Base-by-base conservation (phyloP, 2,113 vertebrate species). In the Orientallactaga bullata region DNA sequence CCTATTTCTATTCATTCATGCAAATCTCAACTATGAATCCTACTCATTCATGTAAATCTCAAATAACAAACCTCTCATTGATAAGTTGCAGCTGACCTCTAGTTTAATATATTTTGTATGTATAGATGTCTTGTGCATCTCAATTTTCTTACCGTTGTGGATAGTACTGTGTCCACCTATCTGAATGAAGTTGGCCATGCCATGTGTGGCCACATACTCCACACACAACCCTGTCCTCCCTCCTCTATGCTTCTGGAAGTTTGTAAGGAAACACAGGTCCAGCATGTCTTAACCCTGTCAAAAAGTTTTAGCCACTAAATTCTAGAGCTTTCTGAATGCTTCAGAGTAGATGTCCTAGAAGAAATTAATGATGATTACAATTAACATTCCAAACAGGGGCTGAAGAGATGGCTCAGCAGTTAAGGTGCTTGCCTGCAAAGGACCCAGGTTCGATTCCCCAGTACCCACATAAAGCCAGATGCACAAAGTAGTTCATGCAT, bases 321-420 rank as follows among this genome's bases (percentile, higher is more conserved):
- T 39, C 79, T 94, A 96, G n/a, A 90, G 71, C 18, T 96, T 76
- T 73, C 94, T 94, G 88, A 86, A 84, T 61, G 58, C 58, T 94
- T 97, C n/a, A 3, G 37, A 97, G 85, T 42, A 91, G 93, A 78
- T 80, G 21, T 85, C 96, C 88, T 96, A 90, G 60, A 68, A 91
- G 71, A 88, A 95, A n/a, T n/a, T n/a, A 94, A n/a, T 76, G 42
- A 37, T 55, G 30, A 58, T 7, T 71, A 51, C 51, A 92, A 65
- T 51, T 42, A 91, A 69, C 39, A 69, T 30, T 88, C 63, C 82
- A 76, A 77, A 80, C 73, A n/a, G 77, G 37, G 47, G 11, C 71
- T 78, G 74, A 83, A 78, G 68, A 74, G n/a, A n/a, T n/a, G n/a
- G n/a, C n/a, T n/a, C n/a, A n/a, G n/a, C n/a, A n/a, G n/a, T n/a